Percentiles rank a stretch among this genome's conserved stretches.
Conservation (phyloP, 2,888 invertebrate species). For the Spodoptera littoralis region DNA sequence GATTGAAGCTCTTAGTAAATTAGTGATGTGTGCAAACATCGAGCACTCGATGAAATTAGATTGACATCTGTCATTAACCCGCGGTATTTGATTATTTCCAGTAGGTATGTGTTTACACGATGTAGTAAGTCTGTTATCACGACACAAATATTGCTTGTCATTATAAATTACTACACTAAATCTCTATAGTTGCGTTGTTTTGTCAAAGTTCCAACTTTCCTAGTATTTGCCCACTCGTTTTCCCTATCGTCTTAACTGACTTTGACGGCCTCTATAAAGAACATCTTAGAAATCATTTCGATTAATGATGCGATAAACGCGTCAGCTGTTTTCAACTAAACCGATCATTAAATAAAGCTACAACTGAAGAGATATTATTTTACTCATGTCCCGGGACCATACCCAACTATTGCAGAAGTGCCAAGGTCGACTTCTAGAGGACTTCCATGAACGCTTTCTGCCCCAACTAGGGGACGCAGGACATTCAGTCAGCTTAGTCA, state of each 20-base stretch:
- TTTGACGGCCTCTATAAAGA: constrained; percentile 4
- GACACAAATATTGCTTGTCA: neutral
- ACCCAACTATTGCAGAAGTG: no score
- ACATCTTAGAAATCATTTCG: constrained; percentile 23
- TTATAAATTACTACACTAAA: neutral
- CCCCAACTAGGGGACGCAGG: no score
- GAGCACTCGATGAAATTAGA: constrained; percentile 73
- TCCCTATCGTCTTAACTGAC: neutral
- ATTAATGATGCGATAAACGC: constrained; percentile 9
- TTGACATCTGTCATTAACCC: constrained; percentile 67
- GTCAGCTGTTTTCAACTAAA: constrained; percentile 7
- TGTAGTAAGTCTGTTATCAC: constrained; percentile 18
- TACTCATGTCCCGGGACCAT: no score
- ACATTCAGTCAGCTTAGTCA: neutral
- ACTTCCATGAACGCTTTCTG: no score
- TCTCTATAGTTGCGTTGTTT: neutral
- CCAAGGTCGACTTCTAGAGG: no score
- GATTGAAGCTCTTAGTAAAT: constrained; percentile 74
- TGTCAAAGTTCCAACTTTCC: neutral
- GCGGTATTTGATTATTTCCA: constrained; percentile 24
- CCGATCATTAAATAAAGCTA: constrained; percentile 24
- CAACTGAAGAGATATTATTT: constrained; percentile 28
- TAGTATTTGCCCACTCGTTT: no score
- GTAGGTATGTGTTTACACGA: constrained; percentile 43
- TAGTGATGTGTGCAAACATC: constrained; percentile 71